These are phyloP conservation scores for Trichonephila clavipes DNA, from an alignment of 1,140 invertebrate genomes.

Conservation along the genomic window DNA sequence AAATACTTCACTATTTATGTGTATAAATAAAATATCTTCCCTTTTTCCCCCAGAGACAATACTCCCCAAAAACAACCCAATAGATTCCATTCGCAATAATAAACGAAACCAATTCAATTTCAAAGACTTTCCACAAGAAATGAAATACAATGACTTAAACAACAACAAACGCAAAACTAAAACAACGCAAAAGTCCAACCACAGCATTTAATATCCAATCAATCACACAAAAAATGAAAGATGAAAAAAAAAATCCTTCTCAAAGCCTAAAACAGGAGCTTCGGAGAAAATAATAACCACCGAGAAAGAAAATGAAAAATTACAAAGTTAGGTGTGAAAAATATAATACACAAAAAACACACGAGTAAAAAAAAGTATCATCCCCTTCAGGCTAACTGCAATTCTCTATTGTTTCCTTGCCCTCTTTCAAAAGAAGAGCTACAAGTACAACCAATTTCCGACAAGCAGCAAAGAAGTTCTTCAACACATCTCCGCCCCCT, in stretches of 20 bases:
- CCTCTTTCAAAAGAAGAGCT: background rate
- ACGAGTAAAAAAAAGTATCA: background rate
- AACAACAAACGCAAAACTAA: background rate
- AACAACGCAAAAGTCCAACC: background rate
- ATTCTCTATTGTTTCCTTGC: background rate
- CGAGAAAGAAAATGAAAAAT: background rate
- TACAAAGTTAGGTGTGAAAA: conserved; percentile 4
- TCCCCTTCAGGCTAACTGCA: background rate
- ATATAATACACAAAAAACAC: too few relatives aligned
- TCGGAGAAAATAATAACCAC: background rate
- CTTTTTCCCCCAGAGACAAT: too few relatives aligned
- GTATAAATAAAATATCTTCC: too few relatives aligned
- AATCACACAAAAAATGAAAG: background rate
- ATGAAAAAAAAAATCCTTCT: background rate
- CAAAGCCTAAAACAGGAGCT: too few relatives aligned
- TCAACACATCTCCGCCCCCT: background rate
- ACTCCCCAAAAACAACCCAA: too few relatives aligned
- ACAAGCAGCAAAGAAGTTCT: background rate
- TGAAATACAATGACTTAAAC: background rate
- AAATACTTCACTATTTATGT: too few relatives aligned
- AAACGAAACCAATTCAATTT: background rate
- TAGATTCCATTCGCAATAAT: too few relatives aligned
- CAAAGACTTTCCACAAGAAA: background rate
- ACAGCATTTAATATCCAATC: background rate
- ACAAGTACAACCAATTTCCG: conserved; percentile 7